These are phyloP conservation scores for Capitella teleta DNA, from an alignment of 1,140 invertebrate genomes.

Conservation along the genomic window DNA sequence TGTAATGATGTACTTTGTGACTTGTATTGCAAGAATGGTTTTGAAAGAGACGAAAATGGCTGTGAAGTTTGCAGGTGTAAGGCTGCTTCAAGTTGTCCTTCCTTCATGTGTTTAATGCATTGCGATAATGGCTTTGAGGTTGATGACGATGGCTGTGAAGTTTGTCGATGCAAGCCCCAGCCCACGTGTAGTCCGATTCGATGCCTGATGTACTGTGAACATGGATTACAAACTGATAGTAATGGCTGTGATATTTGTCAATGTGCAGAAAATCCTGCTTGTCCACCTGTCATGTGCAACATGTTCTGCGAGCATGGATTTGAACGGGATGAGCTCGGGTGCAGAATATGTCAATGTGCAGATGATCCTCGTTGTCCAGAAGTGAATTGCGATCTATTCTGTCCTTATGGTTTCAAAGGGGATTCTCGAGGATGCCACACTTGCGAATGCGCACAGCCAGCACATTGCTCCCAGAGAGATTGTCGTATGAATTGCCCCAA, in stretches of 20 bases:
- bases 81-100: too few species aligned
- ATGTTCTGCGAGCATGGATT: slow-evolving; percentile 5
- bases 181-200: neutral
- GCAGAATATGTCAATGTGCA: slow-evolving; percentile 3
- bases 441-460: too few species aligned
- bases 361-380: too few species aligned
- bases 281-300: neutral
- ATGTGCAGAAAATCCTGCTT: neutral
- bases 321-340: slow-evolving; percentile 1
- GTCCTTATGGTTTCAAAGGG: too few species aligned
- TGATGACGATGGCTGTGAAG: too few species aligned
- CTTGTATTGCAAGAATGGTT: neutral
- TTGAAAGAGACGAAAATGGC: neutral
- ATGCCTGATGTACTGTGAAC: slow-evolving; percentile 1
- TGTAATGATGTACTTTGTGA: neutral
- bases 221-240: neutral
- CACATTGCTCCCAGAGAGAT: too few species aligned
- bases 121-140: too few species aligned
- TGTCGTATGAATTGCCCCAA: too few species aligned
- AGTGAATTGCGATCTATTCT: too few species aligned
- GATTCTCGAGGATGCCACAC: too few species aligned
- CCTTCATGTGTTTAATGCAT: too few species aligned
- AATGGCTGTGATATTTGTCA: slow-evolving; percentile 5
- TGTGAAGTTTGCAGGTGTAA: neutral
- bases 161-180: too few species aligned